phyloP scores from a whole-genome alignment of 2,113 vertebrate species.

The Callaeas wilsoni region DNA sequence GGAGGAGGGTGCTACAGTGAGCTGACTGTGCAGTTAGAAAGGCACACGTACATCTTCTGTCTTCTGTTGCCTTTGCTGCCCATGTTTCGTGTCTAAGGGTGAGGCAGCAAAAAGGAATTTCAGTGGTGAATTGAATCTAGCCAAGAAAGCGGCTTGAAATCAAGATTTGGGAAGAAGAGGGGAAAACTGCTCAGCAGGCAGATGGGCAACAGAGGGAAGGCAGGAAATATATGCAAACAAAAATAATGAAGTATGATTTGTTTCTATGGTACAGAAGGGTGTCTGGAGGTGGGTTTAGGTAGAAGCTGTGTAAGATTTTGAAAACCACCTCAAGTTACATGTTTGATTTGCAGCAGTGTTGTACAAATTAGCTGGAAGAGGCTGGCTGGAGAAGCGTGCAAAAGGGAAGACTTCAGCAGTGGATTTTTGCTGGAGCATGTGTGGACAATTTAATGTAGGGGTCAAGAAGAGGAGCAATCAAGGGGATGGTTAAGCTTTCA shows the following conservation, averaged over 20 bases:
- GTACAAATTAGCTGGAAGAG: neutral
- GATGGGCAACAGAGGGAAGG: neutral
- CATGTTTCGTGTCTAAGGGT: neutral
- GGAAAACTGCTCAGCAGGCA: neutral
- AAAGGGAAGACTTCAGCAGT: neutral
- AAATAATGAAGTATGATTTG: neutral
- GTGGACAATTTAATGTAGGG: neutral
- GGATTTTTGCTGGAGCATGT: neutral
- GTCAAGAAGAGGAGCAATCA: neutral
- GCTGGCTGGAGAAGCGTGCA: neutral
- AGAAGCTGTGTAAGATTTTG: neutral
- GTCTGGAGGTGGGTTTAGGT: neutral
- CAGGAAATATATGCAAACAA: neutral
- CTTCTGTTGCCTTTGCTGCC: neutral
- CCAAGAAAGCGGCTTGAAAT: neutral
- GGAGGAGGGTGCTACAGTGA: neutral
- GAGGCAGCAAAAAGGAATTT: constrained; percentile 31
- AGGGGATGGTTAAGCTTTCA: neutral
- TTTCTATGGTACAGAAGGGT: neutral
- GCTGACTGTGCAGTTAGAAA: neutral
- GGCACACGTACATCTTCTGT: neutral
- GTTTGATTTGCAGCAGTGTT: neutral
- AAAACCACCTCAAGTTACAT: neutral
- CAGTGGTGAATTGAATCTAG: neutral
- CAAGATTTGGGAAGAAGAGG: neutral